A percentile compares a stretch with the other conserved stretches of the same genome.
phyloP scores from a whole-genome alignment of 2,888 invertebrate genomes.

The Frankliniella fusca region DNA sequence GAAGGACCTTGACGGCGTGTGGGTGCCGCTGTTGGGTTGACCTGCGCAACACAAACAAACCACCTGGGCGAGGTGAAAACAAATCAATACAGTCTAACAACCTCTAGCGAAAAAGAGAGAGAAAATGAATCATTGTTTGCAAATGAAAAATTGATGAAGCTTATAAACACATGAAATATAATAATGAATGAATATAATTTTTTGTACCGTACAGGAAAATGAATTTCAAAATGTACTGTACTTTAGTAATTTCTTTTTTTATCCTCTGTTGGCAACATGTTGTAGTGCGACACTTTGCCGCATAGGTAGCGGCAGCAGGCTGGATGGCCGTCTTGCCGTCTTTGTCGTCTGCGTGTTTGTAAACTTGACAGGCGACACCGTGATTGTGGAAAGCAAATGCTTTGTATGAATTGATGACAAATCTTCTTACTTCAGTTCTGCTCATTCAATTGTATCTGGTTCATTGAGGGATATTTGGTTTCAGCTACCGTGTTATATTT shows the following conservation, averaged over 20 bases:
- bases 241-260: background rate
- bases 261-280: background rate
- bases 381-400: no score
- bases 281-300: background rate
- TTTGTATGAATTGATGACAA: no score
- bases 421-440: no score
- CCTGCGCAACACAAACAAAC: background rate
- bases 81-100: background rate
- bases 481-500: background rate
- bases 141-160: background rate
- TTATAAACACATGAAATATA: background rate
- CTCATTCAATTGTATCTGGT: background rate
- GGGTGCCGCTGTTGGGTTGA: background rate
- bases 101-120: background rate
- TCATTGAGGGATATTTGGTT: background rate
- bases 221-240: background rate
- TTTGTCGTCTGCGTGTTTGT: slow-evolving; percentile 20
- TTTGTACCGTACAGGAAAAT: background rate
- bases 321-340: background rate
- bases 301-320: background rate
- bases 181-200: background rate
- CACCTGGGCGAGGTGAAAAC: background rate
- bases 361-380: background rate
- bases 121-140: background rate
- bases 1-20: background rate